Percentiles rank a stretch among this genome's conserved stretches.
Evolutionary conservation across 53 echinoderm and acorn worm genomes (phyloP).

Genomic region (Zoroaster sp.): DNA sequence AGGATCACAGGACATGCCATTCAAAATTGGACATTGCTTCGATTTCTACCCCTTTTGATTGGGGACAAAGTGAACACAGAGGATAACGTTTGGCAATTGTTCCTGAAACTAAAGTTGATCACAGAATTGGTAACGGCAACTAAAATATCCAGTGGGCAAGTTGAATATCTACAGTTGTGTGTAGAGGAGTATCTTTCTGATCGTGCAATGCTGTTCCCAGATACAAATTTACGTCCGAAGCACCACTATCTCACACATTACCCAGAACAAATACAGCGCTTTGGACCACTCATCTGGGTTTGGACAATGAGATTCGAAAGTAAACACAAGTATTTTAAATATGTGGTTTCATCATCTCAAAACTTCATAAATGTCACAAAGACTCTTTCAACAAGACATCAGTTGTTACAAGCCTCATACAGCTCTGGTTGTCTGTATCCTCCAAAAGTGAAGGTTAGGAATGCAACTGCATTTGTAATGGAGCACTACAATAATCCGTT

Average conservation of each 20-base stretch:
- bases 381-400: not conserved
- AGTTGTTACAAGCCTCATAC: not conserved
- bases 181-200: conserved; percentile 49
- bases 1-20: not conserved
- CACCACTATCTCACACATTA: conserved; percentile 54
- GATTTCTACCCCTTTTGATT: not conserved
- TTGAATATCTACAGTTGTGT: conserved; percentile 25
- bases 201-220: conserved; percentile 37
- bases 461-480: conserved; percentile 1
- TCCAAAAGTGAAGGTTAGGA: not conserved
- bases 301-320: not conserved
- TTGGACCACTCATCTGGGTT: not conserved
- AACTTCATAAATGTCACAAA: conserved; percentile 6
- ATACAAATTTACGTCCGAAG: conserved; percentile 46
- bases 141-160: not conserved
- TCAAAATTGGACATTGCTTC: not conserved
- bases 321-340: not conserved
- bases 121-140: not conserved
- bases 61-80: not conserved
- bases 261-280: not conserved
- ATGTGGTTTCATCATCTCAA: not conserved
- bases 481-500: not conserved
- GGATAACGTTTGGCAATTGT: not conserved
- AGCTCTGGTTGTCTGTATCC: not conserved
- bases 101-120: not conserved